A percentile compares a stretch with the other conserved stretches of the same genome.
Evolutionary conservation across 1,140 invertebrate species (phyloP).

Genomic region (Drosophila tani): DNA sequence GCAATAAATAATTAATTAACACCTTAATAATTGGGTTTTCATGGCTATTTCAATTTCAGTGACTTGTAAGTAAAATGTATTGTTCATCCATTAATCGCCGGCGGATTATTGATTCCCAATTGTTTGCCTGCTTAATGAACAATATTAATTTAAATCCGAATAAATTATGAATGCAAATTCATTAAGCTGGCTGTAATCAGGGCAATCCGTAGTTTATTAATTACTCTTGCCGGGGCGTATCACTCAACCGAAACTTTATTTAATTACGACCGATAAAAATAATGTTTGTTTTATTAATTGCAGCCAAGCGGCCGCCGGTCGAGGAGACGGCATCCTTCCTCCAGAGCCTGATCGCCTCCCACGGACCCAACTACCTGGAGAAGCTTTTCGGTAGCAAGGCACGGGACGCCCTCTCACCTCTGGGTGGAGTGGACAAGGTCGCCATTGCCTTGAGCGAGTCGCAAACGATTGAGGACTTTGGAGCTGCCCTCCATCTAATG

Average conservation of each 20-base stretch:
- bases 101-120: slow-evolving; percentile 2
- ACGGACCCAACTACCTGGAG: slow-evolving; percentile 98
- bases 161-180: slow-evolving; percentile 41
- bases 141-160: slow-evolving; percentile 47
- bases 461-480: slow-evolving; percentile 93
- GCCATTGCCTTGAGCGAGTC: slow-evolving; percentile 97
- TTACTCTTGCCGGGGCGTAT: slow-evolving; percentile 9
- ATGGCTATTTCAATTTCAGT: slow-evolving; percentile 26
- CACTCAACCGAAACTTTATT: slow-evolving; percentile 1
- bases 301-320: slow-evolving; percentile 97
- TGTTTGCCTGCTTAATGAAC: slow-evolving; percentile 43
- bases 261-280: slow-evolving; percentile 43
- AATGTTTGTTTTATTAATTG: slow-evolving; percentile 36
- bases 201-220: slow-evolving; percentile 27
- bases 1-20: slow-evolving; percentile 11
- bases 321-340: slow-evolving; percentile 98
- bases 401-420: slow-evolving; percentile 93
- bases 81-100: slow-evolving; percentile 18
- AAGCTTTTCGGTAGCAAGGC: slow-evolving; percentile 98
- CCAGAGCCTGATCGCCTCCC: slow-evolving; percentile 95
- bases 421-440: slow-evolving; percentile 97
- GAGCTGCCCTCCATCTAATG: slow-evolving; percentile 84
- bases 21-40: slow-evolving; percentile 1
- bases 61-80: slow-evolving; percentile 24
- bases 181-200: slow-evolving; percentile 24